Evolutionary conservation across 2,113 vertebrate genomes (phyloP), one percentile per base, ranked within the genome.

Genomic region (Lophotis ruficrista): DNA sequence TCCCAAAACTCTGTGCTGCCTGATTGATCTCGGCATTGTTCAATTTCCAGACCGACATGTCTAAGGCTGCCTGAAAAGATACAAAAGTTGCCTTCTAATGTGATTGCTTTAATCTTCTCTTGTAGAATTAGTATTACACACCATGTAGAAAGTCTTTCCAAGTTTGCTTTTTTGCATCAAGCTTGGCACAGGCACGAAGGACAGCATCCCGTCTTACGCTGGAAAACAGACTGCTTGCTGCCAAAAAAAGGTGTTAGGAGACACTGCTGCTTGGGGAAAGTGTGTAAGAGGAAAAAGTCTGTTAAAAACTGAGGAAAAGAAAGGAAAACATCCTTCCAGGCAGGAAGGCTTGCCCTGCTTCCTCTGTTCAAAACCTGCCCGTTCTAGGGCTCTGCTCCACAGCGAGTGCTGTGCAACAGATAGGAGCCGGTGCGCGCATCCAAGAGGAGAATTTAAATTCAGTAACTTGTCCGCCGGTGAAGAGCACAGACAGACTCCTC

Each of bases 11-110:
- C 47, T 43, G 64, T 88, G 69, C 86, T 77, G 92, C 71, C 61
- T 75, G 87, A 95, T 31, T 94, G 91, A 93, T 91, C 70, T 85
- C 62, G 78, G 78, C 56, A 75, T 87, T 95, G 86, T 94, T 87
- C 66, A 20, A 25, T 93, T 91, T 91, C 89, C 90, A 93, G 89
- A 87, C 66, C 65, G 69, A 22, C 5, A 12, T 65, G 53, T 75
- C 94, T 89, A 84, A 94, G 78, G 57, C 71, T 72, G 71, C 20
- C 69, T 79, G 80, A 70, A 93, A 95, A 96, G 86, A 91, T 35
- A 87, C 9, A 69, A 57, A 90, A 78, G 64, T 94, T 92, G 89
- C 75, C 64, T 90, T 92, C 47, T 66, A 38, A 86, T 70, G 51
- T 62, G 35, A 81, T 81, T 90, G 81, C 77, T 86, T 82, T 84